phyloP scores from a whole-genome alignment of 2,113 vertebrate genomes.

The Solea solea region DNA sequence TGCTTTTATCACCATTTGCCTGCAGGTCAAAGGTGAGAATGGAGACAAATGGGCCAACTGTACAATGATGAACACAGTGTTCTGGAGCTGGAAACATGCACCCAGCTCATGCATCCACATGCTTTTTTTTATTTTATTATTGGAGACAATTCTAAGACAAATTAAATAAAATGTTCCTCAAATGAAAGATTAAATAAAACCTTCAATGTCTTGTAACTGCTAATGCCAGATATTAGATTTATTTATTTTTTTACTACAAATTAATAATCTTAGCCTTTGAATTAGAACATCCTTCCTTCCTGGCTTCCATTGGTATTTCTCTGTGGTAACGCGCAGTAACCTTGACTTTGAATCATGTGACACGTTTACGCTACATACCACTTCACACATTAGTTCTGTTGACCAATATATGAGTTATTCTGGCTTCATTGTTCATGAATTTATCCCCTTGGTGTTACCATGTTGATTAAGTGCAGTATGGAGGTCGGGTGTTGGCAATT shows the following conservation, averaged over 20 bases:
- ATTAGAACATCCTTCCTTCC: neutral
- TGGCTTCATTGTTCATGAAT: conserved; percentile 69
- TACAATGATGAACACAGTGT: conserved; percentile 68
- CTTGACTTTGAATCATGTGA: conserved; percentile 72
- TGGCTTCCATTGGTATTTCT: conserved; percentile 46
- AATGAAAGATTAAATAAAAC: neutral
- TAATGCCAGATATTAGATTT: neutral
- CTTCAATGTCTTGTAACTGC: neutral
- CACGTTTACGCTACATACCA: conserved; percentile 50
- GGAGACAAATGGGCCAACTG: conserved; percentile 78
- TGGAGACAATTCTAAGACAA: conserved; percentile 13
- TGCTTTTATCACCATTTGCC: conserved; percentile 84
- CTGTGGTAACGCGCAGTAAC: conserved; percentile 51
- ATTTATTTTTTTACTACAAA: neutral
- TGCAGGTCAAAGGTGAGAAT: conserved; percentile 81
- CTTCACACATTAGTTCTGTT: conserved; percentile 65
- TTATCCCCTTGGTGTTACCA: conserved; percentile 70
- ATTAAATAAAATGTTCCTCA: conserved; percentile 3
- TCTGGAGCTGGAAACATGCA: conserved; percentile 58
- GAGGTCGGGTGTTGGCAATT: conserved; percentile 77
- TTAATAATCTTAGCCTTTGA: neutral
- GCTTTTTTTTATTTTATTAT: conserved; percentile 32
- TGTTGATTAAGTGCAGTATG: conserved; percentile 76
- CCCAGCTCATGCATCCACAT: conserved; percentile 41
- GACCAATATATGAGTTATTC: conserved; percentile 78